Base-by-base conservation (phyloP, 53 echinoderm and acorn worm species). In the Luidia sarsii region DNA sequence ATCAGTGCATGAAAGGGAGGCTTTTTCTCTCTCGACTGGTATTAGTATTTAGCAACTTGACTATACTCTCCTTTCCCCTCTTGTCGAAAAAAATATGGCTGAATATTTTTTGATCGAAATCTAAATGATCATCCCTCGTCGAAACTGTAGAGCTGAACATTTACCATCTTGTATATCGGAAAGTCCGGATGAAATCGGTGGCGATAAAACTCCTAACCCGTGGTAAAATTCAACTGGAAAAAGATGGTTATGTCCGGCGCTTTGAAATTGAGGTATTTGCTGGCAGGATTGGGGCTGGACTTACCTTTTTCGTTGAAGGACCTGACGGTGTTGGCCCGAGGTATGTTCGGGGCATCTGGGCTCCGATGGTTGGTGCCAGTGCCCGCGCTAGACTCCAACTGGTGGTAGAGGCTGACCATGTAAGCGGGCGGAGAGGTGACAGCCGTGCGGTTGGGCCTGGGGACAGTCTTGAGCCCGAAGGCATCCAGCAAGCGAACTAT, bases 281-380 rank as follows among this genome's bases (percentile, higher is more conserved):
- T n/a, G n/a, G n/a, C n/a, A n/a, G n/a, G n/a, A n/a, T n/a, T n/a
- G n/a, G n/a, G n/a, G n/a, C n/a, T 41, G 11, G 41, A 37, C 88
- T 61, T 41, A 88, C 88, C 88, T 46, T 82, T 83, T 67, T 83
- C 88, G 21, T 71, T 67, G 68, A 88, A 88, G 28, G 83, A 72
- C 50, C 88, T 65, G 16, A 88, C 88, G 15, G 88, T 88, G 57
- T 88, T 88, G 14, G 88, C 88, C 57, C 73, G 53, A 1, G 67
- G 65, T 13, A 41, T 61, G 34, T 23, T 50, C 2, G 75, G 43
- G 32, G 81, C 46, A 39, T 39, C 41, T 51, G 75, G 23, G 45
- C 37, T 55, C 8, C 22, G 52, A 25, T 39, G 65, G 48, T 33
- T 36, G 10, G 74, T 33, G 15, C 49, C 69, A n/a, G n/a, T n/a